Evolutionary conservation across 2,797 vertebrate species (phyloP).

Genomic region (Hybognathus amarus): DNA sequence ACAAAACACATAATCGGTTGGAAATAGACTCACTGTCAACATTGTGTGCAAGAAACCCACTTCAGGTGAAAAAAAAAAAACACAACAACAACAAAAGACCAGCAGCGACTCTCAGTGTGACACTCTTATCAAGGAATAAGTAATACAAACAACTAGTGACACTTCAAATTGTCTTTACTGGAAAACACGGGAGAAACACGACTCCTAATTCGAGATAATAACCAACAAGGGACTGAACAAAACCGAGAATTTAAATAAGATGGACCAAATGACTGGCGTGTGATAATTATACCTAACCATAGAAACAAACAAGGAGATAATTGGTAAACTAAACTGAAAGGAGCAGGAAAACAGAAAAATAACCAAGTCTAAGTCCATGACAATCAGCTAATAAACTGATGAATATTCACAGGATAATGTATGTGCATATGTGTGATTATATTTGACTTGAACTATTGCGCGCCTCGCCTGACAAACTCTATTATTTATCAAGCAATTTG

Average conservation of each 20-base stretch:
- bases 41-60: not conserved
- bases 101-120: not conserved
- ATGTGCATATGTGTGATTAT: constrained; percentile 12
- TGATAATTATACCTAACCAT: no score
- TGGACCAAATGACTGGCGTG: no score
- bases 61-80: not conserved
- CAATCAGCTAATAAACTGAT: constrained; percentile 43
- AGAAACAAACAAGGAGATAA: no score
- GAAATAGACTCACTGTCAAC: not conserved
- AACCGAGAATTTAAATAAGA: no score
- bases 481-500: constrained; percentile 74
- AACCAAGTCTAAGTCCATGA: no score
- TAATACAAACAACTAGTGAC: no score
- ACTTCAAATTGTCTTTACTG: no score
- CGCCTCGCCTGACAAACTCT: constrained; percentile 48
- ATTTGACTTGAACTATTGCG: constrained; percentile 26
- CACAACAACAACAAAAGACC: not conserved
- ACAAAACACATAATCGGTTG: constrained; percentile 21
- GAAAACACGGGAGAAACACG: no score
- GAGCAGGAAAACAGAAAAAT: not conserved
- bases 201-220: no score
- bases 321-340: no score
- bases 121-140: no score
- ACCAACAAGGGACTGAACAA: no score
- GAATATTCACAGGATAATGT: constrained; percentile 47